These are phyloP conservation scores for Trichomycterus rosablanca DNA, from an alignment of 2,113 vertebrate species.

Conservation along the genomic window DNA sequence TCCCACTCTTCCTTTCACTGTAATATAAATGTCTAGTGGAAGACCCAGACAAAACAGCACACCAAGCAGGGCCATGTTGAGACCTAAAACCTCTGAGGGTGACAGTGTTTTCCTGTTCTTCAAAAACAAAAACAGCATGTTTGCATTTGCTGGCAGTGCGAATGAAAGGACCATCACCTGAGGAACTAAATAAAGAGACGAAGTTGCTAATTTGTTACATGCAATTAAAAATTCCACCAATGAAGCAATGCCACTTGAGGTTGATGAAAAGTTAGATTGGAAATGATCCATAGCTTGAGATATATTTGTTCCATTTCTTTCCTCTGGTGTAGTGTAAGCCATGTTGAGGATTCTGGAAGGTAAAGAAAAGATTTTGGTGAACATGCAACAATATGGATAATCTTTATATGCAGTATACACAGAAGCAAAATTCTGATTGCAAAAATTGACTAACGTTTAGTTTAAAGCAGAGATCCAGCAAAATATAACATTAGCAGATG, in stretches of 20 bases:
- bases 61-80: conserved; percentile 44
- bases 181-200: not conserved
- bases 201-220: not conserved
- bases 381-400: too few species aligned
- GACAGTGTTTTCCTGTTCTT: conserved; percentile 27
- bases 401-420: too few species aligned
- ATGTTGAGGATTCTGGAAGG: not conserved
- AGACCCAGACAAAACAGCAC: conserved; percentile 40
- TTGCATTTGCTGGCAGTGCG: conserved; percentile 34
- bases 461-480: too few species aligned
- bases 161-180: conserved; percentile 28
- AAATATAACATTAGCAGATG: not conserved
- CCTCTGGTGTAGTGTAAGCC: not conserved
- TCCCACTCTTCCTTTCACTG: not conserved
- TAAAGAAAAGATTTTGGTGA: too few species aligned
- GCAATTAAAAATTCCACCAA: not conserved
- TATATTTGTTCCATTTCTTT: not conserved
- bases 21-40: conserved; percentile 28
- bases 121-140: conserved; percentile 46
- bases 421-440: too few species aligned
- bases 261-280: not conserved
- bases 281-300: not conserved
- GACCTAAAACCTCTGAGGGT: conserved; percentile 46
- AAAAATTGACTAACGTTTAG: too few species aligned
- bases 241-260: not conserved